Evolutionary conservation across 2,797 vertebrate genomes (phyloP), one percentile per base, ranked within the genome.

Genomic region (Melanotaenia trifasciata): DNA sequence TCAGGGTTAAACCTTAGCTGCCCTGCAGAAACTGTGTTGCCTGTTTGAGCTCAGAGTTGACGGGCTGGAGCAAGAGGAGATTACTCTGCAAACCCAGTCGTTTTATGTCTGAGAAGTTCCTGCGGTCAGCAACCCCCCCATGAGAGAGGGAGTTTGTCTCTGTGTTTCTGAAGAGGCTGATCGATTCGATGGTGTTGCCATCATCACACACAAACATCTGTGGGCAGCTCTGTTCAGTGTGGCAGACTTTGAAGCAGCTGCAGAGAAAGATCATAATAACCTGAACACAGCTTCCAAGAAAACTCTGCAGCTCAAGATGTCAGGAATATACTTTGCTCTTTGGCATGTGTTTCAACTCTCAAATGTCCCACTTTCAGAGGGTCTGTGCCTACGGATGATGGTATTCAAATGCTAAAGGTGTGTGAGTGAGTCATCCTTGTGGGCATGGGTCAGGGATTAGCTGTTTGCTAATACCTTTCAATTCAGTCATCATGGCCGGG

Each of bases 231-330:
- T 43, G 71, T 77, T 83, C 69, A 59, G 74, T 60, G 60, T 70
- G 74, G 61, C 59, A 43, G 59, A 61, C 79, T 85, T 87, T 87
- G 71, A 90, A 87, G 79, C 74, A 22, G 0, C 70, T 76, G 68
- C 67, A 72, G 73, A 70, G 74, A 74, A 63, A 65, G 79, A 88
- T 92, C 88, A 76, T 80, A 84, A 92, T 87, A 88, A 76, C 83
- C 87, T 50, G 22, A 87, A 74, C 70, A 28, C 38, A 43, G 81
- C 87, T 87, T 92, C 83, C 90, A 92, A 90, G 80, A 76, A 66
- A 18, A 58, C 53, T 74, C 58, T 1, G 38, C 53, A 65, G 67
- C 78, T 79, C 0, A 78, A 40, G 67, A 76, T 88, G 81, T 88
- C 69, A 76, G 65, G 73, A 81, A 83, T 78, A 74, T 75, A 70